A percentile compares a stretch with the other conserved stretches of the same genome.
Conservation (phyloP, 2,797 vertebrate species). For the Sus cebifrons region DNA sequence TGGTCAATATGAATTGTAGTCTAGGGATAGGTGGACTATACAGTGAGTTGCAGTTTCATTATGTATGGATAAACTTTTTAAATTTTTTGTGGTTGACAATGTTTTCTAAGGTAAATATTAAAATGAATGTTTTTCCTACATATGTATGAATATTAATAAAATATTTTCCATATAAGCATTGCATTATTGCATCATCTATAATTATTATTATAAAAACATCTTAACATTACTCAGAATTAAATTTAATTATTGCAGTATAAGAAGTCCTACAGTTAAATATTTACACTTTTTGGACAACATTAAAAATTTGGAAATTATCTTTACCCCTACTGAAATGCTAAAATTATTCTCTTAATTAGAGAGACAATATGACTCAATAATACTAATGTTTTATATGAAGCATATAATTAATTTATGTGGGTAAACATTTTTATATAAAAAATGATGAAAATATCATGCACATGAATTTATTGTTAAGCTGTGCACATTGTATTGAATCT, state of each 20-base stretch:
- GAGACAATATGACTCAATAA: not conserved
- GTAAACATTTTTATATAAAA: constrained; percentile 1
- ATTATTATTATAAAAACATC: not conserved
- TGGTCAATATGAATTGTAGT: not conserved
- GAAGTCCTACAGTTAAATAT: not conserved
- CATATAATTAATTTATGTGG: not conserved
- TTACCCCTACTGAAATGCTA: not conserved
- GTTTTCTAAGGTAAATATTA: not conserved
- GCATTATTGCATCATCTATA: not conserved
- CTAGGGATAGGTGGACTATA: not conserved
- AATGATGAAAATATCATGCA: not conserved
- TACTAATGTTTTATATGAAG: not conserved
- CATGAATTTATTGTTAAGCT: not conserved
- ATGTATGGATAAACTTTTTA: not conserved
- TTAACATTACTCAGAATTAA: not conserved
- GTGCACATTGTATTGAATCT: not conserved
- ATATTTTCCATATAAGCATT: not conserved
- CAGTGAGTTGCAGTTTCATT: not conserved
- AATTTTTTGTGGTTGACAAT: not conserved
- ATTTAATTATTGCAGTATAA: not conserved
- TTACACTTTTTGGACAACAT: not conserved
- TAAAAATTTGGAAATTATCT: not conserved
- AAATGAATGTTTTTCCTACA: not conserved
- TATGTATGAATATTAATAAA: not conserved
- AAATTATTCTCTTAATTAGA: not conserved